Evolutionary conservation across 2,113 vertebrate genomes (phyloP).

Genomic region (Arizona elegans): DNA sequence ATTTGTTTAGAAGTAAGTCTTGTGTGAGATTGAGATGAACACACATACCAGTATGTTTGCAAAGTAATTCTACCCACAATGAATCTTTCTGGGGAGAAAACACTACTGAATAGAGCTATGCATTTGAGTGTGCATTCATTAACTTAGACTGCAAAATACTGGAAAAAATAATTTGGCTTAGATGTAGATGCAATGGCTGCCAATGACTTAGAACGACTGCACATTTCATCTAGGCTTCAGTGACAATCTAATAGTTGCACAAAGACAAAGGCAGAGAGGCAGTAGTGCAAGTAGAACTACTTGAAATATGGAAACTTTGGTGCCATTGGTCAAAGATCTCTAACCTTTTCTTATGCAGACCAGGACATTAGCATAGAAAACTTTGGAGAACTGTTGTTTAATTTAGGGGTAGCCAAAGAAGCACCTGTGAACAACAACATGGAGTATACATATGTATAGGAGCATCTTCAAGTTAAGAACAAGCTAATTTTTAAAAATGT

Average conservation of each 20-base stretch:
- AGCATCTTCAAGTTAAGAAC: neutral
- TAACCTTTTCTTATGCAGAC: neutral
- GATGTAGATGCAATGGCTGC: fast-evolving
- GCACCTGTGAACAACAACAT: neutral
- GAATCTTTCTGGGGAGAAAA: neutral
- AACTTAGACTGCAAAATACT: too few relatives aligned
- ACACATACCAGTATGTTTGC: neutral
- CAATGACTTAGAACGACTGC: fast-evolving
- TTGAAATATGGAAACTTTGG: neutral
- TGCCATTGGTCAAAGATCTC: neutral
- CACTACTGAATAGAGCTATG: neutral
- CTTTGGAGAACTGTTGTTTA: neutral
- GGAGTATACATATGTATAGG: neutral
- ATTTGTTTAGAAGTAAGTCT: neutral
- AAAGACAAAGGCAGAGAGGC: neutral
- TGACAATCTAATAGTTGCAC: neutral
- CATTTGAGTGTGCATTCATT: neutral
- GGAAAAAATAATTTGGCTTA: neutral
- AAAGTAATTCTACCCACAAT: neutral
- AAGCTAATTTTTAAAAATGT: neutral
- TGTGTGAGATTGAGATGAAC: neutral
- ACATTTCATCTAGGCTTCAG: neutral
- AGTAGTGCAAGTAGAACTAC: neutral
- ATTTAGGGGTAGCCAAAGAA: neutral
- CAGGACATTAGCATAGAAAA: neutral